These are phyloP conservation scores for Periplaneta americana DNA, from an alignment of 1,140 invertebrate genomes.

Conservation along the genomic window DNA sequence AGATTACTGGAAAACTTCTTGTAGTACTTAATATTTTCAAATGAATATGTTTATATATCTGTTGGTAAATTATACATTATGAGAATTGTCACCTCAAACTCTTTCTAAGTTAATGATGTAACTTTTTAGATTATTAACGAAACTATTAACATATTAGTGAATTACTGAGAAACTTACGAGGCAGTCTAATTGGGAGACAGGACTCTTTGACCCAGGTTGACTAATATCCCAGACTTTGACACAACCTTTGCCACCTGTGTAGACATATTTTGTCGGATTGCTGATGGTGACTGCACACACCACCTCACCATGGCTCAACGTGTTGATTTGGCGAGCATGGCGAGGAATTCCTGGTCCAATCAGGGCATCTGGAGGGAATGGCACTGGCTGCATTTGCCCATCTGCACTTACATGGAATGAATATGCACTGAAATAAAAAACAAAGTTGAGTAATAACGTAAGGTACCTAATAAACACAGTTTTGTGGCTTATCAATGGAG, in stretches of 20 bases:
- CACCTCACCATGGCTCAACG: constrained; percentile 75
- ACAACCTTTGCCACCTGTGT: constrained; percentile 86
- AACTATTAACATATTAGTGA: no score
- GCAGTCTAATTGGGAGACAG: constrained; percentile 78
- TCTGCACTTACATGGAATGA: constrained; percentile 69
- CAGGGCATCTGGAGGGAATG: constrained; percentile 82
- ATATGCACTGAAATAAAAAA: constrained; percentile 59
- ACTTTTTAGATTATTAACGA: no score
- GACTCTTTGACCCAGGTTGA: constrained; percentile 63
- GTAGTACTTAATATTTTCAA: no score
- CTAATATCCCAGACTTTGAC: constrained; percentile 84
- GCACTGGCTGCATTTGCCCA: constrained; percentile 69
- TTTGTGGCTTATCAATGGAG: no score
- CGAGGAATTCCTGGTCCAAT: constrained; percentile 85
- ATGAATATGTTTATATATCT: no score
- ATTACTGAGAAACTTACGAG: constrained; percentile 38
- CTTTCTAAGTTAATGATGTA: no score
- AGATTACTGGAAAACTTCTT: no score
- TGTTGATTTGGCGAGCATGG: constrained; percentile 69
- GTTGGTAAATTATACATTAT: no score
- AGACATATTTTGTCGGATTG: constrained; percentile 77
- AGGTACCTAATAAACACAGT: no score
- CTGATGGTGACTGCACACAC: constrained; percentile 84
- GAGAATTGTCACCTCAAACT: no score
- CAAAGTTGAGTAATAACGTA: no score